Evolutionary conservation across 2,797 vertebrate species (phyloP).

Genomic region (Tauraco hartlaubi): DNA sequence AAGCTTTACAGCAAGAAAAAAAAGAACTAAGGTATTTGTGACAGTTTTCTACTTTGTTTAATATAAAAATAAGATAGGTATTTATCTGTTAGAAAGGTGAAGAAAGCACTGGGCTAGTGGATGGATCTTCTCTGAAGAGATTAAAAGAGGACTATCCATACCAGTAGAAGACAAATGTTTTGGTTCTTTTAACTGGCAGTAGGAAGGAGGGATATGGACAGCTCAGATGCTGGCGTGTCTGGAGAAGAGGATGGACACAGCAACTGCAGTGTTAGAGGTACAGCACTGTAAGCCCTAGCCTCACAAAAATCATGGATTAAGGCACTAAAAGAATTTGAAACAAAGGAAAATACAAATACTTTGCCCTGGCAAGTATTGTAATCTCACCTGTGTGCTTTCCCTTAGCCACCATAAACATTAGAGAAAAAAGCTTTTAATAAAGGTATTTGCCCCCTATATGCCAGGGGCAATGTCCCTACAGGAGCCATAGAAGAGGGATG

Average conservation of each 20-base stretch:
- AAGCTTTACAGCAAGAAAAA: conserved; percentile 1
- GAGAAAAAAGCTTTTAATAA: neutral
- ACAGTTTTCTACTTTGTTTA: neutral
- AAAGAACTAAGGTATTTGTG: neutral
- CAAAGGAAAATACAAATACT: neutral
- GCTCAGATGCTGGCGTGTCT: neutral
- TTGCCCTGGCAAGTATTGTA: neutral
- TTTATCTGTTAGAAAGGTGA: neutral
- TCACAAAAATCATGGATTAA: neutral
- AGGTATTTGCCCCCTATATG: neutral
- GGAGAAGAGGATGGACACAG: neutral
- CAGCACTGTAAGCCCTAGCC: neutral
- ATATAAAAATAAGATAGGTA: neutral
- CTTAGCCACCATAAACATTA: neutral
- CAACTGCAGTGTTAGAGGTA: too few relatives aligned
- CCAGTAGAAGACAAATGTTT: neutral
- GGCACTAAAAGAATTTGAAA: neutral
- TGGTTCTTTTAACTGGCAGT: neutral
- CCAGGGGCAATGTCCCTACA: neutral
- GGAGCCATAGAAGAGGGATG: neutral
- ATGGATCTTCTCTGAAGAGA: neutral
- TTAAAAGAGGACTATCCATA: neutral
- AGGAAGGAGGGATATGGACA: neutral
- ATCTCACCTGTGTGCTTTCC: neutral
- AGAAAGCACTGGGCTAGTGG: neutral